Percentiles rank a stretch among this genome's conserved stretches.
Conservation (phyloP, 2,888 invertebrate genomes). For the Heteromyza rotundicornis region DNA sequence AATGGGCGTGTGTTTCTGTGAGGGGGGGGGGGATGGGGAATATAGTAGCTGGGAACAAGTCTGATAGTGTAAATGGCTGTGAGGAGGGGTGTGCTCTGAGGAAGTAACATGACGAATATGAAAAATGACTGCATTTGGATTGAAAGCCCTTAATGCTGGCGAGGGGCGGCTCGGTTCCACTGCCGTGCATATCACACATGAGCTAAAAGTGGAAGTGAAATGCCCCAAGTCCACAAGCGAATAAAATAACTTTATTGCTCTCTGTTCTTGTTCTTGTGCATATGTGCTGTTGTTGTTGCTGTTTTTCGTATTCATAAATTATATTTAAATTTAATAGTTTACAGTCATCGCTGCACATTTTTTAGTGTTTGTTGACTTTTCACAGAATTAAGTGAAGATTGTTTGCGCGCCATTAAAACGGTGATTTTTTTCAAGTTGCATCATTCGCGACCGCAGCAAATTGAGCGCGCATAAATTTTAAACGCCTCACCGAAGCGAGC, state of each 20-base stretch:
- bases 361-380: background rate
- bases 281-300: background rate
- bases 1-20: too few species aligned
- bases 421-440: too few species aligned
- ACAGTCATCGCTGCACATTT: background rate
- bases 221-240: background rate
- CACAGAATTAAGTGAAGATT: background rate
- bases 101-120: background rate
- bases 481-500: too few species aligned
- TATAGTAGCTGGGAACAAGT: too few species aligned
- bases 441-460: too few species aligned
- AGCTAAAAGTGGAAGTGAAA: background rate
- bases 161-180: background rate
- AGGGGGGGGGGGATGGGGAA: too few species aligned
- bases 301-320: background rate
- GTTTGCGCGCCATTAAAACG: background rate
- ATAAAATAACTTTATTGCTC: background rate
- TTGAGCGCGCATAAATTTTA: too few species aligned
- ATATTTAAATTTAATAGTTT: background rate
- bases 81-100: background rate
- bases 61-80: too few species aligned
- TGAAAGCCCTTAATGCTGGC: background rate
- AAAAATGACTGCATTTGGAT: background rate
- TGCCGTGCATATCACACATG: too few species aligned
- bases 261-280: background rate